A percentile compares a stretch with the other conserved stretches of the same genome.
Evolutionary conservation across 2,888 invertebrate species (phyloP).

Genomic region (Sphinx pinastri): DNA sequence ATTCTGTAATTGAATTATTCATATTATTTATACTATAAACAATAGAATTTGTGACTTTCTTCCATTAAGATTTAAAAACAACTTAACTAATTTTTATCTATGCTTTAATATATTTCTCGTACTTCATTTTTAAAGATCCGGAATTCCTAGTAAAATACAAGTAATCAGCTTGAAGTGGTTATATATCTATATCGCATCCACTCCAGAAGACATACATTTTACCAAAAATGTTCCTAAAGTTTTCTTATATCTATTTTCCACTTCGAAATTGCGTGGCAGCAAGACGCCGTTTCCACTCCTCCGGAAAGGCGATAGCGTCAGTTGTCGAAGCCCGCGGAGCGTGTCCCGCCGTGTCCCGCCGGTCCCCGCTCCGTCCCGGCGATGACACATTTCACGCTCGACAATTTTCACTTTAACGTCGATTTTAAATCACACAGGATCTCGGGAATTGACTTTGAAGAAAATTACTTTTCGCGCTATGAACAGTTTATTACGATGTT

Average conservation of each 20-base stretch:
- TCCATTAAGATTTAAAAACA: no score
- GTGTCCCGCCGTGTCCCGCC: not conserved
- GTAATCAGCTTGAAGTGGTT: not conserved
- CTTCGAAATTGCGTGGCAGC: constrained; percentile 11
- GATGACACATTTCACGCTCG: constrained; percentile 28
- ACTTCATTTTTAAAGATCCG: no score
- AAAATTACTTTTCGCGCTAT: constrained; percentile 15
- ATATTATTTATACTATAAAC: no score
- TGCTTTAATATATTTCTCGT: no score
- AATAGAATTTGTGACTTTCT: no score
- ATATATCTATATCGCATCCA: not conserved
- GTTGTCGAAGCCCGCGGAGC: constrained; percentile 27
- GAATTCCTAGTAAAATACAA: no score
- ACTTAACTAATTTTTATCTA: no score
- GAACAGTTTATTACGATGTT: not conserved
- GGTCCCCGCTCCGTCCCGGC: constrained; percentile 3
- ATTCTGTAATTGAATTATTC: no score
- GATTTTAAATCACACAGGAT: constrained; percentile 24
- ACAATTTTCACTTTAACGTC: constrained; percentile 26
- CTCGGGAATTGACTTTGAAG: constrained; percentile 19
- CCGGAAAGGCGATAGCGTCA: constrained; percentile 34
- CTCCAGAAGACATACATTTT: not conserved
- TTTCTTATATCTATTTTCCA: constrained; percentile 15
- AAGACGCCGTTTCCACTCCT: constrained; percentile 24
- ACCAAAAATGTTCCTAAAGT: not conserved